Percentiles rank a stretch among this genome's conserved stretches.
Evolutionary conservation across 2,888 invertebrate genomes (phyloP).

Genomic region (Ditula angustiorana): DNA sequence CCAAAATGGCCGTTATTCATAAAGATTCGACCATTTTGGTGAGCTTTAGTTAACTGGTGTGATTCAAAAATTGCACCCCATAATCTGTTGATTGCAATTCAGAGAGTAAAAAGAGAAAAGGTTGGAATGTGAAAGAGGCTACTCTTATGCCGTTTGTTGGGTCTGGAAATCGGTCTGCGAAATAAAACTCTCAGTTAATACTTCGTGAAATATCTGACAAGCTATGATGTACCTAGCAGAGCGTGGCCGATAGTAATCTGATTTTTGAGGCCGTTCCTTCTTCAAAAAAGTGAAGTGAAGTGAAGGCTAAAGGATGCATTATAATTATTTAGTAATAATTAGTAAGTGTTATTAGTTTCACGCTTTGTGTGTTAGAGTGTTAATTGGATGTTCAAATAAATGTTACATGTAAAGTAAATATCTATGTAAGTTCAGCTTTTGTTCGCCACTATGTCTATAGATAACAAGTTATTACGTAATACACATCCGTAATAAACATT

Average conservation of each 20-base stretch:
- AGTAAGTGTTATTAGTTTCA: slow-evolving; percentile 26
- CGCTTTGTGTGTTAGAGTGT: slow-evolving; percentile 4
- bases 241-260: slow-evolving; percentile 23
- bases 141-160: too few species aligned
- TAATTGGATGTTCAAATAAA: slow-evolving; percentile 23
- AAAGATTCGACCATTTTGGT: too few species aligned
- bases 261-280: neutral
- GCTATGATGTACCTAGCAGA: slow-evolving; percentile 9
- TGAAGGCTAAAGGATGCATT: slow-evolving; percentile 34
- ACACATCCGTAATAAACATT: neutral
- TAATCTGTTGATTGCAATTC: too few species aligned
- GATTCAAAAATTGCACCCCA: too few species aligned
- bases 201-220: slow-evolving; percentile 22
- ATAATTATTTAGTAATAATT: slow-evolving; percentile 29
- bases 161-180: neutral
- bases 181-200: neutral
- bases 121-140: too few species aligned
- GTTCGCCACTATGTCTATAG: neutral
- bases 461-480: neutral
- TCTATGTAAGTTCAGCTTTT: neutral
- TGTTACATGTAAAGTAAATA: neutral
- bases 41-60: too few species aligned
- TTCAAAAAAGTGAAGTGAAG: neutral
- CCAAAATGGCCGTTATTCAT: too few species aligned
- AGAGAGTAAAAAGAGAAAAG: too few species aligned